phyloP scores from a whole-genome alignment of 2,888 invertebrate genomes.

The Polia nebulosa region DNA sequence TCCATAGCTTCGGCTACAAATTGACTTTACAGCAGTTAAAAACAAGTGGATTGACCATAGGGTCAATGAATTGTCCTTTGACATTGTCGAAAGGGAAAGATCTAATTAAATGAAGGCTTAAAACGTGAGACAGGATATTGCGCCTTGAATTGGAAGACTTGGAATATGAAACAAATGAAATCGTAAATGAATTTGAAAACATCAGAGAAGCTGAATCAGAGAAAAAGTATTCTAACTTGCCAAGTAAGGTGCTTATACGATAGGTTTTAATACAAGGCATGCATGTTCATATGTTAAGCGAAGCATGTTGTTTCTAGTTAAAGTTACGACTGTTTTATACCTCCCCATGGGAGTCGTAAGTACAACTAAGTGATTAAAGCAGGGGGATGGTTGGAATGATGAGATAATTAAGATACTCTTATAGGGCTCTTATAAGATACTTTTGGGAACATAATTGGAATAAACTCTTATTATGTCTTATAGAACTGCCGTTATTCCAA shows the following conservation, averaged over 20 bases:
- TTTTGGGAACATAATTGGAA: constrained; percentile 12
- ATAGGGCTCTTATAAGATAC: constrained; percentile 16
- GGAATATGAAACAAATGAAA: constrained; percentile 21
- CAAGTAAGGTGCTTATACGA: neutral
- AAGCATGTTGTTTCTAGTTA: constrained; percentile 34
- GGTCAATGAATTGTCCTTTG: constrained; percentile 63
- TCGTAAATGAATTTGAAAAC: constrained; percentile 5
- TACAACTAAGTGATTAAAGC: constrained; percentile 54
- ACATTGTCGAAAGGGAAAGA: constrained; percentile 57
- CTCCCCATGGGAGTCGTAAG: constrained; percentile 44
- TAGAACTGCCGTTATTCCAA: neutral
- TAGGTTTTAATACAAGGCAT: constrained; percentile 12
- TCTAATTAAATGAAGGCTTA: constrained; percentile 61
- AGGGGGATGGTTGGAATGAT: constrained; percentile 14
- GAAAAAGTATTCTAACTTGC: neutral
- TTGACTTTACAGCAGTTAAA: constrained; percentile 53
- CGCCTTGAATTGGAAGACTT: constrained; percentile 13
- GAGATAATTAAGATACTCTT: constrained; percentile 39
- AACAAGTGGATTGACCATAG: constrained; percentile 50
- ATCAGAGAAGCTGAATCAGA: neutral
- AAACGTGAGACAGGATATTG: constrained; percentile 52
- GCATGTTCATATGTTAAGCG: constrained; percentile 7
- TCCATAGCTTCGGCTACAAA: constrained; percentile 54
- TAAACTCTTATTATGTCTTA: constrained; percentile 6
- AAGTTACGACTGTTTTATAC: constrained; percentile 33